These are phyloP conservation scores for Phaethon lepturus DNA, from an alignment of 2,113 vertebrate genomes.

Conservation along the genomic window DNA sequence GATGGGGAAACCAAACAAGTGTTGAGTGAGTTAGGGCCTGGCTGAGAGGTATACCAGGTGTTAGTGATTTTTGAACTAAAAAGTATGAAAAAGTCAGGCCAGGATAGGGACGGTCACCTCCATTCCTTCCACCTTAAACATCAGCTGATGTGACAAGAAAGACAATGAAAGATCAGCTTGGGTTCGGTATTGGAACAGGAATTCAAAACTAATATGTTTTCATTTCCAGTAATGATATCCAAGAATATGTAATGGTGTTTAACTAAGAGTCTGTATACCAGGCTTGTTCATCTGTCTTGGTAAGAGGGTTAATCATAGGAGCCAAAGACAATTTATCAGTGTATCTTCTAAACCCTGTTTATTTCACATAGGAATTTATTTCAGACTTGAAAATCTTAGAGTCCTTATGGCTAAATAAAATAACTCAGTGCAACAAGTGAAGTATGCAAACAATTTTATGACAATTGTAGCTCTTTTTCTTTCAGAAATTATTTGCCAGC, in stretches of 20 bases:
- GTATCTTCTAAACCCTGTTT: background rate
- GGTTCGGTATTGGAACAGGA: background rate
- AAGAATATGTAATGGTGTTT: background rate
- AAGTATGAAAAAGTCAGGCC: background rate
- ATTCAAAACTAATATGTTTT: background rate
- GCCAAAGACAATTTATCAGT: background rate
- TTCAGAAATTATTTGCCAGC: slow-evolving; percentile 19
- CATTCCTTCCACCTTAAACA: background rate
- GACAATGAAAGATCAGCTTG: background rate
- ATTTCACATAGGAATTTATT: background rate
- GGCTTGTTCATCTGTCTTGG: background rate
- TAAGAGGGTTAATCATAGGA: slow-evolving; percentile 11
- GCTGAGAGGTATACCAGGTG: background rate
- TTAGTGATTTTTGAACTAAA: background rate
- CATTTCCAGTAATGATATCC: background rate
- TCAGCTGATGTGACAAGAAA: background rate
- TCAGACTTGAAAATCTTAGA: background rate
- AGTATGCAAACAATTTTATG: slow-evolving; percentile 4
- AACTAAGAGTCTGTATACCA: background rate
- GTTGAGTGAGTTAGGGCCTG: background rate
- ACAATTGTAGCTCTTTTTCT: slow-evolving; percentile 28
- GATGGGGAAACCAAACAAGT: background rate
- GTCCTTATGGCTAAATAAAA: background rate
- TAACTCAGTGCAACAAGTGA: background rate
- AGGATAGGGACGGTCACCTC: background rate